Evolutionary conservation across 2,888 invertebrate genomes (phyloP), one percentile per base, ranked within the genome.

Genomic region (Ashinkailepas kermadecensis): DNA sequence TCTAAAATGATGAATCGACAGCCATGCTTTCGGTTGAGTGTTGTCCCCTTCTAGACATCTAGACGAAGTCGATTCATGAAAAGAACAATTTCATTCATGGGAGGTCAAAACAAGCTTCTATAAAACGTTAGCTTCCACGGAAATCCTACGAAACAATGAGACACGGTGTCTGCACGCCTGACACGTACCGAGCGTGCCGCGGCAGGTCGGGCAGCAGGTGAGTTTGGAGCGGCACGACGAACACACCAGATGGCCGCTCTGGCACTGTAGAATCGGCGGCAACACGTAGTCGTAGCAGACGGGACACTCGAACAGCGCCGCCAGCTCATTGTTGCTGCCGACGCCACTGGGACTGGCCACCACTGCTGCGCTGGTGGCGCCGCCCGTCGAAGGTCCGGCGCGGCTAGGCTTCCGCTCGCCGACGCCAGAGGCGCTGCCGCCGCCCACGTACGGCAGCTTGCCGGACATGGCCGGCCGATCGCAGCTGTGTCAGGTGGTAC

Each of bases 261-360:
- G 97, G 88, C 99, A 99, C 82, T 85, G 83, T 88, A 98, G 91
- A 86, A 99, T 99, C 67, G 99, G 99, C 84, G 99, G 99, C 87
- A 99, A 90, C 84, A 99, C 99, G 91, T 98, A 99, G 89, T 99
- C 99, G 88, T 99, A 98, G 89, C 99, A 99, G 84, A 99, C 99
- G 65, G 96, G 96, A 88, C 96, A 96, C 88, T 96, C 96, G 88
- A 96, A 96, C 81, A 96, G 90, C 84, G 95, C 95, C 84, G 96
- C 95, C 86, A 96, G 89, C 88, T 96, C 96, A 80, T 74, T 74
- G 74, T 74, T 74, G 56, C 23, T 21, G 74, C 74, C 74, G 54
- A 56, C 74, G 56, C 74, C 74, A 21, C 74, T 74, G 74, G 74
- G 74, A 15, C 54, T 74, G 74, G 74, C 74, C 15, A 56, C 74